Evolutionary conservation across 2,113 vertebrate species (phyloP).

Genomic region (Trematomus loennbergii): DNA sequence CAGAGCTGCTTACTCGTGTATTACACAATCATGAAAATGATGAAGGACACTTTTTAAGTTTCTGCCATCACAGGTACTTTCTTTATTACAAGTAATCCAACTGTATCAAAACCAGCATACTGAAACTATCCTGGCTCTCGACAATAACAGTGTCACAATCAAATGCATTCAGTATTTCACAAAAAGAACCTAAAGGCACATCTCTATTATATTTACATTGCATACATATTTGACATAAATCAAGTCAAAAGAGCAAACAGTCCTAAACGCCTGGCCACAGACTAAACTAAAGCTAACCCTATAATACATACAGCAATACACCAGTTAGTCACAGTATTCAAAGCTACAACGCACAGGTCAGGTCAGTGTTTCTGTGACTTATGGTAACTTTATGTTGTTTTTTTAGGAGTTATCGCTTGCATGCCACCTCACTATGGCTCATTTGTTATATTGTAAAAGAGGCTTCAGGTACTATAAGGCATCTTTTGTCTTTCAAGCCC

Average conservation of each 20-base stretch:
- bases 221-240: constrained; percentile 67
- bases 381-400: constrained; percentile 33
- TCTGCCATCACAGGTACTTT: constrained; percentile 67
- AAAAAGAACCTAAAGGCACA: constrained; percentile 72
- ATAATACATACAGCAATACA: constrained; percentile 39
- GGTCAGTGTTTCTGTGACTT: constrained; percentile 37
- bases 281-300: constrained; percentile 46
- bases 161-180: constrained; percentile 40
- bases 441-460: constrained; percentile 13
- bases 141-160: constrained; percentile 37
- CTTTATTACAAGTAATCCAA: constrained; percentile 82
- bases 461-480: background rate
- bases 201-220: constrained; percentile 80
- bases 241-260: constrained; percentile 43
- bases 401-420: constrained; percentile 7
- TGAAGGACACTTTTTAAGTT: constrained; percentile 8
- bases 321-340: constrained; percentile 50
- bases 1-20: background rate
- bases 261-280: constrained; percentile 33
- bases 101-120: constrained; percentile 72
- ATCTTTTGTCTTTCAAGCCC: constrained; percentile 14
- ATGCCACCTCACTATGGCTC: constrained; percentile 40
- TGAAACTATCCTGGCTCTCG: constrained; percentile 29
- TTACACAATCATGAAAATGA: constrained; percentile 1
- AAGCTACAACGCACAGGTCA: constrained; percentile 53